Base-by-base conservation (phyloP, 1,140 invertebrate genomes). In the Drosophila biarmipes region DNA sequence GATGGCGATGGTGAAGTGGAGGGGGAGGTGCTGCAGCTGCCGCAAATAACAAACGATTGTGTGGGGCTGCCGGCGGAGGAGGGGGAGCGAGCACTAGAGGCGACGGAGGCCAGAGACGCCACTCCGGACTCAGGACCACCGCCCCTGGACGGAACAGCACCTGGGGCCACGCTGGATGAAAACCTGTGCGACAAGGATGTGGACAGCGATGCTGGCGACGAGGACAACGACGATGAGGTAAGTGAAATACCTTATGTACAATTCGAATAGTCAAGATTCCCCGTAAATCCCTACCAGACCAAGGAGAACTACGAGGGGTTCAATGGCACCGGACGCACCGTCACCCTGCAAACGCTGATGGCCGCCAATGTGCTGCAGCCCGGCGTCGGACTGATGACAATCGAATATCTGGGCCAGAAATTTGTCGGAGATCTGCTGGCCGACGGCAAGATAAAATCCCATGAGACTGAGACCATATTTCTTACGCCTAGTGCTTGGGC, bases 401-500 rank as follows among this genome's bases (percentile, higher is more conserved):
- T 98, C 74, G 97, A 98, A 92, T 98, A 98, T 93, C 93, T 97
- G 96, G 97, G 97, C 17, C 96, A 97, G 93, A 96, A 96, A 87
- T 98, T 98, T 93, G 95, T 96, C 64, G 97, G 96, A 29, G 97
- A 98, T 92, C 93, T 98, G 19, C 93, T 97, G 73, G 90, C 95
- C 42, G 96, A 96, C 94, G 97, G 97, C 31, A 97, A 97, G 93
- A 98, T 98, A 59, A 95, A 96, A 91, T 97, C 96, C 66, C 95
- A 96, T 92, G 97, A 97, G 93, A 97, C 96, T 51, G 95, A 96
- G 91, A 95, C 97, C 68, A 94, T 97, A 79, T 98, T 98, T 92
- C 95, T 95, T 62, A 97, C 97, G n/a, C 97, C 97, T 19, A 97
- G 96, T 84, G 96, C 97, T 4, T 98, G 97, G 97, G 97, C 97